Conservation (phyloP, 2,113 vertebrate species). For the Trinectes maculatus region DNA sequence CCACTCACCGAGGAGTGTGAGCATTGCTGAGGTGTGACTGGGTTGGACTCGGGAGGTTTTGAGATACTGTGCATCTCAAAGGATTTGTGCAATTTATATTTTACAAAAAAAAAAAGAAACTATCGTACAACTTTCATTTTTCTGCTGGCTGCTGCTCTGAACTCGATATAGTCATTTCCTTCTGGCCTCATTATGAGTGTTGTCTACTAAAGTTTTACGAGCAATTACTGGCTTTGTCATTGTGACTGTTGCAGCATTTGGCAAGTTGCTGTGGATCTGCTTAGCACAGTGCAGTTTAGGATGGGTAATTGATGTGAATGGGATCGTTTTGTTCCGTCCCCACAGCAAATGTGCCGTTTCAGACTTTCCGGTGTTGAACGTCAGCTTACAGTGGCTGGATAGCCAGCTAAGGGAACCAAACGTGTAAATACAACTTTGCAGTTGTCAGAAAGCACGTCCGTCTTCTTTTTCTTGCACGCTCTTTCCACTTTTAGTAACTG, state of each 20-base stretch:
- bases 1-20: constrained; percentile 7
- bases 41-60: background rate
- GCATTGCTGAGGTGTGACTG: constrained; percentile 19
- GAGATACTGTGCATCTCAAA: background rate
- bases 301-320: constrained; percentile 17
- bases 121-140: background rate
- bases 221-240: constrained; percentile 25
- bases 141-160: background rate
- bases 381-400: background rate
- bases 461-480: too few relatives aligned
- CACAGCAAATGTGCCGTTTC: background rate
- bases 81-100: constrained; percentile 23
- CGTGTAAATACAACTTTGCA: background rate
- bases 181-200: constrained; percentile 8
- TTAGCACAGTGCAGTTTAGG: constrained; percentile 17
- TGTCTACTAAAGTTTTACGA: constrained; percentile 19
- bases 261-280: constrained; percentile 17
- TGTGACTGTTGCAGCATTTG: constrained; percentile 25
- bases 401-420: background rate
- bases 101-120: background rate
- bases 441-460: too few relatives aligned
- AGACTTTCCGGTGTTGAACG: background rate
- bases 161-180: background rate
- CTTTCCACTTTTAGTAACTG: too few relatives aligned
- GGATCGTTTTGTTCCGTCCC: constrained; percentile 17